A percentile compares a stretch with the other conserved stretches of the same genome.
Evolutionary conservation across 2,888 invertebrate species (phyloP).

Genomic region (Cordilura impudica): DNA sequence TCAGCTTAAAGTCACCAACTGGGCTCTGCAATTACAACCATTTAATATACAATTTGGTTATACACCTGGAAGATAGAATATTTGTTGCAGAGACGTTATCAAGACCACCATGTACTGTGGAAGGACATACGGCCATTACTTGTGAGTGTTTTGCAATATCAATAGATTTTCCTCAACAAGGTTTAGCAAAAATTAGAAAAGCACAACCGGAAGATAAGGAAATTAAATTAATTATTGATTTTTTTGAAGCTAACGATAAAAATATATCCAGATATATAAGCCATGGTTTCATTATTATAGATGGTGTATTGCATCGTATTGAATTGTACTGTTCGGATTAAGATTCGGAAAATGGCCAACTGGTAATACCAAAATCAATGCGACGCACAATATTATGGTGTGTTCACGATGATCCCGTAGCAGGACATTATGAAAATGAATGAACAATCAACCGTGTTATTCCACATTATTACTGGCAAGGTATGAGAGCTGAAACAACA

Average conservation of each 20-base stretch:
- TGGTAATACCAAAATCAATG: constrained; percentile 38
- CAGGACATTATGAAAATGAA: constrained; percentile 46
- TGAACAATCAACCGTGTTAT: constrained; percentile 16
- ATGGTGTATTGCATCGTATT: constrained; percentile 36
- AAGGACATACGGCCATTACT: constrained; percentile 5
- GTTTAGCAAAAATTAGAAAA: constrained; percentile 48
- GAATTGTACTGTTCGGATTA: constrained; percentile 27
- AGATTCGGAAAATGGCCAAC: constrained; percentile 30
- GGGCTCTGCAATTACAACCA: constrained; percentile 75
- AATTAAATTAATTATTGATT: constrained; percentile 47
- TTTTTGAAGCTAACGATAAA: constrained; percentile 40
- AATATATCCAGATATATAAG: constrained; percentile 11
- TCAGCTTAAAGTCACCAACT: too few species aligned
- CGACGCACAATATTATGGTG: background rate
- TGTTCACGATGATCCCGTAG: constrained; percentile 29
- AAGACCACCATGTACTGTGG: constrained; percentile 29
- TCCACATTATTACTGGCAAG: constrained; percentile 36
- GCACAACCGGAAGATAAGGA: constrained; percentile 64
- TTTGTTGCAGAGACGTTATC: too few species aligned
- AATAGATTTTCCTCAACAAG: constrained; percentile 54
- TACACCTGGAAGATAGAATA: constrained; percentile 72
- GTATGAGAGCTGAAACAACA: constrained; percentile 32
- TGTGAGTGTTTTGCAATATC: constrained; percentile 32
- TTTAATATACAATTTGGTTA: constrained; percentile 74
- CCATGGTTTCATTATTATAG: constrained; percentile 43